Evolutionary conservation across 2,797 vertebrate species (phyloP), one percentile per base, ranked within the genome.

Genomic region (Picus viridis): DNA sequence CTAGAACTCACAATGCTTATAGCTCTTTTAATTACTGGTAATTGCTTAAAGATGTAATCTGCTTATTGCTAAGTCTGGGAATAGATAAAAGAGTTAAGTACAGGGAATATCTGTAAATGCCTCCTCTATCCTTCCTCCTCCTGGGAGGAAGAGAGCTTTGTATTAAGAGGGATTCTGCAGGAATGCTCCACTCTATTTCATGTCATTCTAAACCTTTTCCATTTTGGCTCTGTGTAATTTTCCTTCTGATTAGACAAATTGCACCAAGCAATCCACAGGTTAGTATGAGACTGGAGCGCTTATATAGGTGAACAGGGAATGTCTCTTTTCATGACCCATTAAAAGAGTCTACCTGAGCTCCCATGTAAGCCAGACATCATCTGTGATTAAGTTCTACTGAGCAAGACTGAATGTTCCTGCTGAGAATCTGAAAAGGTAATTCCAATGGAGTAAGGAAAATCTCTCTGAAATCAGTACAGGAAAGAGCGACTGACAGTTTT

Each of bases 401-500:
- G 70, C 8, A 72, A 92, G 69, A 83, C 0, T 83, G 79, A 87
- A 36, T 57, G 61, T 54, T 91, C 36, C 85, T 90, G 72, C 57
- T 77, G 53, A 93, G 69, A 92, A 70, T 62, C 61, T 84, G 72
- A 88, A 87, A 94, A 82, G 56, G 43, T 67, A 80, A 61, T 95
- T 88, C 80, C 78, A 78, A 83, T 56, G 51, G 64, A 85, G 39
- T 86, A 75, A 76, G 58, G 71, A 75, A 92, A 95, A 84, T n/a
- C 4, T 91, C 69, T 85, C 87, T 76, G 84, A 96, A 94, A 96
- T 93, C 75, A 79, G 79, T 81, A 86, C 64, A 92, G 69, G 74
- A 90, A 96, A 67, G 54, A 80, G 39, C 87, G 30, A 5, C 56
- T 92, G 88, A 67, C 67, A 67, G 82, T 71, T 95, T 95, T 81